phyloP scores from a whole-genome alignment of 2,113 vertebrate genomes.

The Pan paniscus region DNA sequence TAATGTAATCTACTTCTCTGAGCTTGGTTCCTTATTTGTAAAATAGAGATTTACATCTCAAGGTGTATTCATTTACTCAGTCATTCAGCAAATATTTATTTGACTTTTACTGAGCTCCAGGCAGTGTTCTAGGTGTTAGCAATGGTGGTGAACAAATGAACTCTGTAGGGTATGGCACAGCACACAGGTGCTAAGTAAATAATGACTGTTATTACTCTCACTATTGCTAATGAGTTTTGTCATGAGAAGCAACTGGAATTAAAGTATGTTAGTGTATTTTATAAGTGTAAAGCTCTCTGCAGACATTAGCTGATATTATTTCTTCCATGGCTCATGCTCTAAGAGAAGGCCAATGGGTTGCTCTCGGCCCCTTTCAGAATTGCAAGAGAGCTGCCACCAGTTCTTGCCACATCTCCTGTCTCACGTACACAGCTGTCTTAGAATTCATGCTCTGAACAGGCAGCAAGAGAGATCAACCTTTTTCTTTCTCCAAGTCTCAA shows the following conservation, averaged over 20 bases:
- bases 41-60: background rate
- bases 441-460: accelerated
- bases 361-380: no score
- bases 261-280: background rate
- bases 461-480: accelerated
- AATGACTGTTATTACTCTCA: background rate
- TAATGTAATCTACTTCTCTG: background rate
- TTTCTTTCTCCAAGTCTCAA: background rate
- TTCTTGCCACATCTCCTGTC: background rate
- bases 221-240: slow-evolving; percentile 34
- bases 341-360: background rate
- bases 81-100: background rate
- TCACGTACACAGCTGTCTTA: accelerated
- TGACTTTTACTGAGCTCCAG: background rate
- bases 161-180: accelerated
- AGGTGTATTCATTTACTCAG: background rate
- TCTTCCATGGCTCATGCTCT: background rate
- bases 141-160: background rate
- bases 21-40: background rate
- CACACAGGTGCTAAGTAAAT: background rate
- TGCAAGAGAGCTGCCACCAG: background rate
- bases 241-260: slow-evolving; percentile 1
- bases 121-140: background rate
- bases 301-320: background rate
- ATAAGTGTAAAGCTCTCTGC: background rate